These are phyloP conservation scores for Eupleurogrammus muticus DNA, from an alignment of 2,797 vertebrate genomes.

Conservation along the genomic window DNA sequence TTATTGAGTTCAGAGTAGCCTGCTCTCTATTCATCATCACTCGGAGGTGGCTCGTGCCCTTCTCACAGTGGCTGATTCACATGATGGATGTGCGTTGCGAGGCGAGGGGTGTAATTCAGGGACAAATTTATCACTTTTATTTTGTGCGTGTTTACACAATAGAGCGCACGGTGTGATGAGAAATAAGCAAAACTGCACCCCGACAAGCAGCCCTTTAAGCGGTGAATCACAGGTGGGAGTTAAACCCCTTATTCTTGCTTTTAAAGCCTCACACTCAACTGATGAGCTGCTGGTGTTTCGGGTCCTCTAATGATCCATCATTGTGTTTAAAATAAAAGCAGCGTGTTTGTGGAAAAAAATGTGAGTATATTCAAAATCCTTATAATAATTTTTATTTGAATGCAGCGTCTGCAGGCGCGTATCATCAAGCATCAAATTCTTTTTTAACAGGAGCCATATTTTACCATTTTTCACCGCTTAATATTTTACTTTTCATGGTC, in stretches of 20 bases:
- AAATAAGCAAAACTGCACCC: constrained; percentile 11
- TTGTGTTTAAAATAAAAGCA: too few species aligned
- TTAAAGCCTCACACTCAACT: constrained; percentile 23
- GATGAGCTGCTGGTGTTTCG: constrained; percentile 62
- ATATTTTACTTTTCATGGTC: too few species aligned
- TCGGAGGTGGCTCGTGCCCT: constrained; percentile 47
- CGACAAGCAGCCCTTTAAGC: constrained; percentile 36
- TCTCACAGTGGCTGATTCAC: constrained; percentile 45
- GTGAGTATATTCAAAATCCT: too few species aligned
- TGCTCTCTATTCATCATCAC: constrained; percentile 68
- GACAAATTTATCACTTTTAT: constrained; percentile 21
- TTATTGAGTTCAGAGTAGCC: constrained; percentile 66
- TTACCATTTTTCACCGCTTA: too few species aligned
- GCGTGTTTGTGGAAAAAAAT: too few species aligned
- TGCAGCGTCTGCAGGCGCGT: too few species aligned
- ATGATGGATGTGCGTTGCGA: constrained; percentile 54
- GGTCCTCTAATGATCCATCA: constrained; percentile 64
- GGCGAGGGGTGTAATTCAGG: constrained; percentile 25
- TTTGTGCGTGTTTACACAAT: neutral
- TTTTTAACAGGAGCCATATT: too few species aligned
- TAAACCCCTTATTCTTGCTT: constrained; percentile 29
- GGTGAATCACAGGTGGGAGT: constrained; percentile 53
- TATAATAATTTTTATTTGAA: too few species aligned
- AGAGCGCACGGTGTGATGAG: constrained; percentile 26
- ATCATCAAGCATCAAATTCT: too few species aligned